Percentiles rank a stretch among this genome's conserved stretches.
phyloP scores from a whole-genome alignment of 2,113 vertebrate genomes.

The Aptenodytes patagonicus region DNA sequence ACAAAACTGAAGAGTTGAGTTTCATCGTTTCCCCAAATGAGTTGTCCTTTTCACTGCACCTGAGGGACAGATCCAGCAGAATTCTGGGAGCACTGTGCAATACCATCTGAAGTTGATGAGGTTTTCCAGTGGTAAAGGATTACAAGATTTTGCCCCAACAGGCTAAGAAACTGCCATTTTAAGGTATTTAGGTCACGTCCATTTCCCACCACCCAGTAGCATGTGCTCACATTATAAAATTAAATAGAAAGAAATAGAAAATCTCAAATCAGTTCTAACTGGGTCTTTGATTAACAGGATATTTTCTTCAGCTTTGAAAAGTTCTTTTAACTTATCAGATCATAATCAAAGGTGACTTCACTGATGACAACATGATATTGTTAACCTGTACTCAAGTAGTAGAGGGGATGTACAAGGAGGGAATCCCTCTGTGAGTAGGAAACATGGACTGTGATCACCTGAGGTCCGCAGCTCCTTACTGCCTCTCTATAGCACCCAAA shows the following conservation, averaged over 20 bases:
- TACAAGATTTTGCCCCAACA: background rate
- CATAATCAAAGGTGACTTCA: background rate
- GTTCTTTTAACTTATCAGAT: background rate
- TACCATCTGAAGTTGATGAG: background rate
- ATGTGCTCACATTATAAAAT: background rate
- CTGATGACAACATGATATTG: background rate
- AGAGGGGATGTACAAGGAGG: background rate
- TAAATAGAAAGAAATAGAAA: background rate
- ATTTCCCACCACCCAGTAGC: background rate
- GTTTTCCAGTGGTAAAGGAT: background rate
- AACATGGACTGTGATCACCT: background rate
- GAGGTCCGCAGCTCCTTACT: background rate
- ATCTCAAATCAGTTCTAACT: background rate
- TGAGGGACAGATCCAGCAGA: background rate
- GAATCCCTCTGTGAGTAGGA: background rate
- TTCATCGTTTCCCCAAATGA: background rate
- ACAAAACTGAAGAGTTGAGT: background rate
- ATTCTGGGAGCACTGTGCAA: background rate
- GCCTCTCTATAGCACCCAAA: background rate
- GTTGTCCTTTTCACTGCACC: background rate
- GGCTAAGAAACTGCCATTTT: background rate
- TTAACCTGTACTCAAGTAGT: background rate
- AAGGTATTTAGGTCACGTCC: background rate
- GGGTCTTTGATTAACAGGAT: background rate
- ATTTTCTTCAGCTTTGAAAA: background rate